These are phyloP conservation scores for Lophotriccus pileatus DNA, from an alignment of 2,797 vertebrate genomes.

Conservation along the genomic window DNA sequence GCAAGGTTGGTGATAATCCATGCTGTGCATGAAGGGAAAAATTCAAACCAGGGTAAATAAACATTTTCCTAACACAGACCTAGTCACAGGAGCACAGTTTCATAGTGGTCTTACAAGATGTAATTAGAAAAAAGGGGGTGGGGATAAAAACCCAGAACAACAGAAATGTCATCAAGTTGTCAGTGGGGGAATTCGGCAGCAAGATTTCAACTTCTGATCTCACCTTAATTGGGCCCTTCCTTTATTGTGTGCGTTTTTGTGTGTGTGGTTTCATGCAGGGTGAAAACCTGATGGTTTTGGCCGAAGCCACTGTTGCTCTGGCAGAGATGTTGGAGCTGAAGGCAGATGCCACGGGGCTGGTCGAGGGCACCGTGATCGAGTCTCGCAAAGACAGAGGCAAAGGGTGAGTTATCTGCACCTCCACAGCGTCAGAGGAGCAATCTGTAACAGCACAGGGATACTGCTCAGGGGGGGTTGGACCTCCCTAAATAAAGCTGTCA, in stretches of 20 bases:
- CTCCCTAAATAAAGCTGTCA: neutral
- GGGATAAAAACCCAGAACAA: neutral
- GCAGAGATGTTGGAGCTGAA: constrained; percentile 93
- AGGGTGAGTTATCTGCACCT: constrained; percentile 77
- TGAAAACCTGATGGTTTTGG: constrained; percentile 85
- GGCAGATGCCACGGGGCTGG: constrained; percentile 80
- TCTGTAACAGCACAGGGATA: neutral
- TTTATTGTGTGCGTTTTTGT: neutral
- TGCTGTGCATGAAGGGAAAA: neutral
- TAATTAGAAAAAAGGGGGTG: neutral
- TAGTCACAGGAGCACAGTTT: neutral
- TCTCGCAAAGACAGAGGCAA: constrained; percentile 88
- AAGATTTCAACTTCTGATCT: neutral
- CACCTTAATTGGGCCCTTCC: neutral
- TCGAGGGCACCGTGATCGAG: constrained; percentile 89
- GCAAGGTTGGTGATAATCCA: neutral
- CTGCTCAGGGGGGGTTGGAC: neutral
- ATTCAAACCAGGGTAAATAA: neutral
- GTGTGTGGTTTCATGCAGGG: constrained; percentile 74
- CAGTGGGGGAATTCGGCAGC: neutral
- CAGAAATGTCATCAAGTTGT: neutral
- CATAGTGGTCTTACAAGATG: neutral
- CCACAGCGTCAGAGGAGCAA: neutral
- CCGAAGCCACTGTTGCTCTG: constrained; percentile 87
- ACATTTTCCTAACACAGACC: neutral